phyloP scores from a whole-genome alignment of 2,113 vertebrate species.

The Felis catus region F.catus_Fca126_mat1.0 CM031423.1:61433501-61434000 shows the following conservation, averaged over 20 bases:
- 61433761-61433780: background rate
- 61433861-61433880: background rate
- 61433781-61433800: background rate
- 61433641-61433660: background rate
- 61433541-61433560: constrained; percentile 42
- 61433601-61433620: constrained; percentile 3
- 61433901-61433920: background rate
- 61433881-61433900: background rate
- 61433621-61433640: constrained; percentile 43
- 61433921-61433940: background rate
- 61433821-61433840: background rate
- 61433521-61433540: constrained; percentile 54
- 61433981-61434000: background rate
- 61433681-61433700: background rate
- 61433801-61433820: background rate
- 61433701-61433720: background rate
- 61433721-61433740: background rate
- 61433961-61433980: background rate
- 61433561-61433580: background rate
- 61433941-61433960: background rate
- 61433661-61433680: background rate
- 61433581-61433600: background rate
- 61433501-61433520: constrained; percentile 25
- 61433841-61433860: background rate
- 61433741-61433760: background rate